Evolutionary conservation across 2,113 vertebrate genomes (phyloP).

Genomic region (Eublepharis macularius): DNA sequence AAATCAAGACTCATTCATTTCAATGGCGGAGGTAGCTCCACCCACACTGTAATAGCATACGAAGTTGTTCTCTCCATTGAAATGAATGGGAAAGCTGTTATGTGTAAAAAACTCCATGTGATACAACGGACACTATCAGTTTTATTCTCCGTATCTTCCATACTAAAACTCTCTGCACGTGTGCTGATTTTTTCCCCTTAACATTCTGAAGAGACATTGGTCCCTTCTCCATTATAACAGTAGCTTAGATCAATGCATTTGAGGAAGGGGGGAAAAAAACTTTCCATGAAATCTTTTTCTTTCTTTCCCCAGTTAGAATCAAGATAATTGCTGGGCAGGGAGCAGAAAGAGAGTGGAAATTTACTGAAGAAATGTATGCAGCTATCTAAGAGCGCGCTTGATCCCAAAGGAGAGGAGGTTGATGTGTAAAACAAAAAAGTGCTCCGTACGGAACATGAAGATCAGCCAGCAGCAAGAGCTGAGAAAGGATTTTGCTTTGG

Average conservation of each 20-base stretch:
- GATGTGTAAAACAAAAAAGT: neutral
- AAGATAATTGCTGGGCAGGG: too few species aligned
- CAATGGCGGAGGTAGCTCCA: too few species aligned
- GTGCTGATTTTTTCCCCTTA: too few species aligned
- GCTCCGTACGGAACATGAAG: neutral
- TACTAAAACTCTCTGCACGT: too few species aligned
- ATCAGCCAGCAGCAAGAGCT: constrained; percentile 3
- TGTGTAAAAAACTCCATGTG: neutral
- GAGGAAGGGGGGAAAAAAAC: neutral
- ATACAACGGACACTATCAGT: too few species aligned
- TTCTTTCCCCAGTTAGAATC: too few species aligned
- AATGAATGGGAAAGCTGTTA: neutral
- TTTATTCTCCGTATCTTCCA: too few species aligned
- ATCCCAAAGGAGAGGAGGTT: neutral
- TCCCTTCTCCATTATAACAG: neutral
- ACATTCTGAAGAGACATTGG: too few species aligned
- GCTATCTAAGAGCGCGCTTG: neutral
- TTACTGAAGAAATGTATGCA: neutral
- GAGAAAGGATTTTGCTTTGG: constrained; percentile 39
- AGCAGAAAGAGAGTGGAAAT: neutral
- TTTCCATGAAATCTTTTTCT: neutral
- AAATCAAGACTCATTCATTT: neutral
- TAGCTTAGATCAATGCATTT: neutral
- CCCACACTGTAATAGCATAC: too few species aligned
- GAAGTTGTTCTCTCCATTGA: neutral